phyloP scores from a whole-genome alignment of 2,113 vertebrate species.

The Tragelaphus strepsiceros region DNA sequence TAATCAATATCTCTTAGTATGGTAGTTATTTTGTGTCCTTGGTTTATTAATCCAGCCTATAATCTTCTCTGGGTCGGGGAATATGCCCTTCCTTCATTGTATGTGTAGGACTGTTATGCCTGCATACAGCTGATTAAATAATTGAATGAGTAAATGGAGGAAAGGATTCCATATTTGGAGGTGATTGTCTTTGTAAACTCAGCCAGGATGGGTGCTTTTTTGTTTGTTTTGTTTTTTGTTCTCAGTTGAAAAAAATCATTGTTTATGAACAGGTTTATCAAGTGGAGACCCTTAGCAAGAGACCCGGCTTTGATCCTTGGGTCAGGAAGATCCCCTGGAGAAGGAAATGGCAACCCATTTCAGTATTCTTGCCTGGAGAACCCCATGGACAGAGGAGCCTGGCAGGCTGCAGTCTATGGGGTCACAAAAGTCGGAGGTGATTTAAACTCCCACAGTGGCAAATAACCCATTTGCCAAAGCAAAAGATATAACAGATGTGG shows the following conservation, averaged over 20 bases:
- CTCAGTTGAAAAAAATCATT: neutral
- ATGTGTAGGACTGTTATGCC: neutral
- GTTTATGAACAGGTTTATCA: neutral
- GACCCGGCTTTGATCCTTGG: fast-evolving
- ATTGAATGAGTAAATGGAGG: neutral
- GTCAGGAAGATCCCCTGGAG: neutral
- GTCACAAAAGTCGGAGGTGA: neutral
- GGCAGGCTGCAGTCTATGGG: neutral
- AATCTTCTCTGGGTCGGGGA: neutral
- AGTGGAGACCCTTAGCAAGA: neutral
- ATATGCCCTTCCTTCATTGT: neutral
- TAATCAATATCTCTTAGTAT: neutral
- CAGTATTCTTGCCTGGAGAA: neutral
- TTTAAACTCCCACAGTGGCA: neutral
- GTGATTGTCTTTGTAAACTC: neutral
- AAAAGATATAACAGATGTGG: neutral
- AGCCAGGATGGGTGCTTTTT: neutral
- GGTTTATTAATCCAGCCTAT: neutral
- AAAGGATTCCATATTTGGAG: neutral
- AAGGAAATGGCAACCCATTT: neutral
- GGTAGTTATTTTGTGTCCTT: neutral
- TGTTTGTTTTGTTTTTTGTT: neutral
- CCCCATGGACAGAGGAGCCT: neutral
- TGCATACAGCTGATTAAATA: neutral
- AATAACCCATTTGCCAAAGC: neutral